Conservation (phyloP, 2,888 invertebrate genomes). For the Platynereis dumerilii region DNA sequence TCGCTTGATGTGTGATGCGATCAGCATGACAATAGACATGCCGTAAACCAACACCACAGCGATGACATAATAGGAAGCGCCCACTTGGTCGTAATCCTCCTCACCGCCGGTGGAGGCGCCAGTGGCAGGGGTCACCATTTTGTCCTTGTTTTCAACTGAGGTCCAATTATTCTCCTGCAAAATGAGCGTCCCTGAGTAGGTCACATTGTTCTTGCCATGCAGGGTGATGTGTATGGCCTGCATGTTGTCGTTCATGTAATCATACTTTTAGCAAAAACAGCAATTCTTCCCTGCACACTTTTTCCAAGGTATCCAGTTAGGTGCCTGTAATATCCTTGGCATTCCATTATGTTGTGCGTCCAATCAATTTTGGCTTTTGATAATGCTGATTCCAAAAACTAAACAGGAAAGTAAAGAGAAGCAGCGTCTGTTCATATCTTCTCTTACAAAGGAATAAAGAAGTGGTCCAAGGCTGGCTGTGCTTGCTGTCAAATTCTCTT, state of each 20-base stretch:
- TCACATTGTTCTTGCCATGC: slow-evolving; percentile 31
- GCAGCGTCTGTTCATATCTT: too few relatives aligned
- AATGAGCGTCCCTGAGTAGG: slow-evolving; percentile 33
- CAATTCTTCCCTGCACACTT: too few relatives aligned
- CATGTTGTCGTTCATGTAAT: slow-evolving; percentile 8
- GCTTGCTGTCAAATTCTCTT: too few relatives aligned
- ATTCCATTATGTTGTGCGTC: too few relatives aligned
- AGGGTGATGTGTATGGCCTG: slow-evolving; percentile 31
- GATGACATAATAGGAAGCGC: slow-evolving; percentile 60
- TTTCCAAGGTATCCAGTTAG: too few relatives aligned
- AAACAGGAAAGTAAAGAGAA: too few relatives aligned
- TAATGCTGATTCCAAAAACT: too few relatives aligned
- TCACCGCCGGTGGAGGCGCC: slow-evolving; percentile 1
- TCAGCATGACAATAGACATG: slow-evolving; percentile 61
- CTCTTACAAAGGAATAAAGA: too few relatives aligned
- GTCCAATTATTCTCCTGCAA: slow-evolving; percentile 30
- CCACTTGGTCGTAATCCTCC: slow-evolving; percentile 31
- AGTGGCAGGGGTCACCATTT: slow-evolving; percentile 3
- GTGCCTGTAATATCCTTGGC: too few relatives aligned
- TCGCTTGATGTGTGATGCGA: slow-evolving; percentile 59
- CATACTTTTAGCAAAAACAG: too few relatives aligned
- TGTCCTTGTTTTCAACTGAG: slow-evolving; percentile 3
- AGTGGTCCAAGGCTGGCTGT: too few relatives aligned
- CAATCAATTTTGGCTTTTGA: too few relatives aligned
- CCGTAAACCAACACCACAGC: slow-evolving; percentile 62